Percentiles rank a stretch among this genome's conserved stretches.
Evolutionary conservation across 1,140 invertebrate species (phyloP).

Genomic region (Hyphantria cunea): DNA sequence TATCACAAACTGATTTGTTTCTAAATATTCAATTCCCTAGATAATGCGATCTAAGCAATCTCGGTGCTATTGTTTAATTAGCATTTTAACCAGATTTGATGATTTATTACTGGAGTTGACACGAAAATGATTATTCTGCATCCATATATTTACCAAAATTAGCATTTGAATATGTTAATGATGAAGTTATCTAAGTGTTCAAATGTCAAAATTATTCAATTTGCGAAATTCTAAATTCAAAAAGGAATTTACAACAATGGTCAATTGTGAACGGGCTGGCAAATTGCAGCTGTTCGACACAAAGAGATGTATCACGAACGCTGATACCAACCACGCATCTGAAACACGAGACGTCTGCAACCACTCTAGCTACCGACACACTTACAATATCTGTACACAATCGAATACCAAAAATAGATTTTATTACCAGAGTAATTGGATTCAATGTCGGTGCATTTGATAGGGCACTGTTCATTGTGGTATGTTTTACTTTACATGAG

Average conservation of each 20-base stretch:
- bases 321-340: conserved; percentile 53
- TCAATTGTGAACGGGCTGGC: conserved; percentile 19
- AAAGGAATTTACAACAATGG: conserved; percentile 30
- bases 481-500: conserved; percentile 41
- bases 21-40: conserved; percentile 41
- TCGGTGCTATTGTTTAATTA: too few species aligned
- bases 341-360: conserved; percentile 62
- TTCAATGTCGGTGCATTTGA: conserved; percentile 57
- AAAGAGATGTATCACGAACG: conserved; percentile 54
- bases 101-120: too few species aligned
- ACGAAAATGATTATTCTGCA: too few species aligned
- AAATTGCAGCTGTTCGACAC: conserved; percentile 37
- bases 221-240: conserved; percentile 19
- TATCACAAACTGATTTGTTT: conserved; percentile 40
- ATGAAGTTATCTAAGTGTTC: neutral
- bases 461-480: conserved; percentile 48
- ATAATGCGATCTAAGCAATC: conserved; percentile 15
- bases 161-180: too few species aligned
- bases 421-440: conserved; percentile 65
- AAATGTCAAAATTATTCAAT: conserved; percentile 18
- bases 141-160: too few species aligned
- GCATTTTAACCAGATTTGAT: too few species aligned
- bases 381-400: conserved; percentile 57
- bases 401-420: conserved; percentile 64
- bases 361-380: conserved; percentile 54